Percentiles rank a stretch among this genome's conserved stretches.
Conservation (phyloP, 2,113 vertebrate species). For the Zosterops pallidus region DNA sequence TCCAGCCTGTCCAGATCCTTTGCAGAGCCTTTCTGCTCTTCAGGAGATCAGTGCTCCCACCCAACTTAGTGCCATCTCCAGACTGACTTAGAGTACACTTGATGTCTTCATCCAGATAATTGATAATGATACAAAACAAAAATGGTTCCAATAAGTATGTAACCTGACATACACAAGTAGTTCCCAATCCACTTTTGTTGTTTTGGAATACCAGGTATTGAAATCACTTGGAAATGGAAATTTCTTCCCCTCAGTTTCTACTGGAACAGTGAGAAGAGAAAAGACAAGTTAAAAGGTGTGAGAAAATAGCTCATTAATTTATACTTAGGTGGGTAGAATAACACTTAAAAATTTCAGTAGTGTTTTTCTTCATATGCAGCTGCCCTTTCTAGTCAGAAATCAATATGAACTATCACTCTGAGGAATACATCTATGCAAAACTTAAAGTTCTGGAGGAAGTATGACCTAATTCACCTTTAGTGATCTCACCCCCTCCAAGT, state of each 20-base stretch:
- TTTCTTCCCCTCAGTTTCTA: neutral
- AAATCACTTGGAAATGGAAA: neutral
- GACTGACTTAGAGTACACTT: neutral
- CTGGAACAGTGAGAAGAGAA: neutral
- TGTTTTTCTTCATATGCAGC: neutral
- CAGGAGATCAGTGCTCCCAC: neutral
- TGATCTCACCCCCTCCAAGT: neutral
- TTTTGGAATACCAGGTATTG: neutral
- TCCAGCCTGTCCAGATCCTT: neutral
- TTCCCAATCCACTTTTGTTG: neutral
- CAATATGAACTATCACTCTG: neutral
- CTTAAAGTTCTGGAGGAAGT: neutral
- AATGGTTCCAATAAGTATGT: neutral
- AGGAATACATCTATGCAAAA: neutral
- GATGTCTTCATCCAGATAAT: neutral
- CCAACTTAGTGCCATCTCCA: neutral
- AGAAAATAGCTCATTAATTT: neutral
- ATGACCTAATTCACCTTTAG: conserved; percentile 12
- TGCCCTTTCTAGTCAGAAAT: neutral
- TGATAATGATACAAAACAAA: neutral
- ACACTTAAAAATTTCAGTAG: neutral
- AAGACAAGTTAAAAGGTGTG: neutral
- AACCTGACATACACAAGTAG: neutral
- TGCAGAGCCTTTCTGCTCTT: neutral
- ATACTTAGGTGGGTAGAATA: neutral